Evolutionary conservation across 2,113 vertebrate genomes (phyloP).

Genomic region (Tyto alba): DNA sequence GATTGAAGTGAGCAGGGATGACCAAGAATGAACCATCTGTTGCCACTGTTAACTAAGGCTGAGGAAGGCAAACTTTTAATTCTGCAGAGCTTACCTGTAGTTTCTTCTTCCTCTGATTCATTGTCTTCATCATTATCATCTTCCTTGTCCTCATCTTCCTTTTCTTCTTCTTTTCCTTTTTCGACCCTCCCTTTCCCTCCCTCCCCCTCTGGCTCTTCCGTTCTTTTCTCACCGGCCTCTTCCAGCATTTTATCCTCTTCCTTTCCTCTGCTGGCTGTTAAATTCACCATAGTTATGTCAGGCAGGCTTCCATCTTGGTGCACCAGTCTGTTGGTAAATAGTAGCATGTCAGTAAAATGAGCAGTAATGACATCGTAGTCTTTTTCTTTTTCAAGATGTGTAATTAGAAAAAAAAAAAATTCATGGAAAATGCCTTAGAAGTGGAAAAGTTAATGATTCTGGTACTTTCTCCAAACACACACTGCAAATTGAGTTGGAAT

Average conservation of each 20-base stretch:
- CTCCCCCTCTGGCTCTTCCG: constrained; percentile 68
- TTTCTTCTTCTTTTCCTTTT: constrained; percentile 62
- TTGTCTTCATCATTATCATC: constrained; percentile 69
- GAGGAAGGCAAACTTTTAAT: background rate
- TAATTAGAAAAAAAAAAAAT: constrained; percentile 32
- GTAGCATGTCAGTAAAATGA: constrained; percentile 21
- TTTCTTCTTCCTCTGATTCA: constrained; percentile 82
- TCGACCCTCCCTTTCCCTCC: constrained; percentile 36
- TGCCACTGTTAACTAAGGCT: background rate
- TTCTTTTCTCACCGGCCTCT: constrained; percentile 55
- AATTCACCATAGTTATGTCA: constrained; percentile 89
- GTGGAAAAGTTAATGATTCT: constrained; percentile 42
- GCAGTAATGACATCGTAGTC: background rate
- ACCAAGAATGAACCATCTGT: background rate
- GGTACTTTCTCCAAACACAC: constrained; percentile 62
- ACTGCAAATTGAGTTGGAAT: constrained; percentile 46
- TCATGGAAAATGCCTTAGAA: constrained; percentile 51
- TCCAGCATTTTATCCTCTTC: constrained; percentile 65
- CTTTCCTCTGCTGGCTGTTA: constrained; percentile 72
- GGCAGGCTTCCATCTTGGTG: constrained; percentile 92
- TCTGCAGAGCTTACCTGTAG: constrained; percentile 77
- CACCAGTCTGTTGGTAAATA: constrained; percentile 81
- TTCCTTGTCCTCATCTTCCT: constrained; percentile 62
- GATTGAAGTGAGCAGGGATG: background rate
- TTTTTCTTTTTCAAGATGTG: constrained; percentile 7